Percentiles rank a stretch among this genome's conserved stretches.
These are phyloP conservation scores for Liparis tanakae DNA, from an alignment of 2,797 vertebrate genomes.

Conservation along the genomic window DNA sequence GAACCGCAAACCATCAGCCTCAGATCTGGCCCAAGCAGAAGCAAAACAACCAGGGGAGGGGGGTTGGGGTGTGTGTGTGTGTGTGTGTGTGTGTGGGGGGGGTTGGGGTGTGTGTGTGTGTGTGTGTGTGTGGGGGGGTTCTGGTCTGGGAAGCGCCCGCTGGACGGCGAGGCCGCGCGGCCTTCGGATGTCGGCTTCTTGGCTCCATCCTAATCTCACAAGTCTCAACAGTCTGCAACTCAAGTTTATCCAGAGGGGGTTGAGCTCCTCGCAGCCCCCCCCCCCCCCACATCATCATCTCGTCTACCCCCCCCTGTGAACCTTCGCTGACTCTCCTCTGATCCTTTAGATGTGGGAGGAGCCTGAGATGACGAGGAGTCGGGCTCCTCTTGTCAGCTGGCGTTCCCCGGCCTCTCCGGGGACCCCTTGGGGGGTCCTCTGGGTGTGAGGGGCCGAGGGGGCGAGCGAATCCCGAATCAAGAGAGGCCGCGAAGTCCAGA, in stretches of 20 bases:
- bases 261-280: constrained; percentile 57
- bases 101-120: no score
- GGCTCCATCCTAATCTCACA: constrained; percentile 77
- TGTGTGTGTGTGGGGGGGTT: no score
- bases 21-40: constrained; percentile 74
- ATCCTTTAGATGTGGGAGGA: constrained; percentile 79
- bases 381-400: constrained; percentile 68
- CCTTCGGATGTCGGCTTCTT: constrained; percentile 73
- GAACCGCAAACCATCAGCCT: constrained; percentile 54
- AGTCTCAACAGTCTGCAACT: constrained; percentile 78
- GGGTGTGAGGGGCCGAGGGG: constrained; percentile 43
- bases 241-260: constrained; percentile 77
- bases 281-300: no score
- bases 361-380: constrained; percentile 77
- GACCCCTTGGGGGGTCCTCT: constrained; percentile 46
- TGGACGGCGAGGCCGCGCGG: constrained; percentile 48
- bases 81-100: no score
- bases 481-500: neutral
- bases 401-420: constrained; percentile 57
- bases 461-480: constrained; percentile 9
- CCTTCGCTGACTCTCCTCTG: constrained; percentile 70
- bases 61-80: no score
- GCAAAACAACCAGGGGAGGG: constrained; percentile 61
- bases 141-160: constrained; percentile 47
- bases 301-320: constrained; percentile 67